These are phyloP conservation scores for Periplaneta americana DNA, from an alignment of 1,140 invertebrate genomes.

Conservation along the genomic window DNA sequence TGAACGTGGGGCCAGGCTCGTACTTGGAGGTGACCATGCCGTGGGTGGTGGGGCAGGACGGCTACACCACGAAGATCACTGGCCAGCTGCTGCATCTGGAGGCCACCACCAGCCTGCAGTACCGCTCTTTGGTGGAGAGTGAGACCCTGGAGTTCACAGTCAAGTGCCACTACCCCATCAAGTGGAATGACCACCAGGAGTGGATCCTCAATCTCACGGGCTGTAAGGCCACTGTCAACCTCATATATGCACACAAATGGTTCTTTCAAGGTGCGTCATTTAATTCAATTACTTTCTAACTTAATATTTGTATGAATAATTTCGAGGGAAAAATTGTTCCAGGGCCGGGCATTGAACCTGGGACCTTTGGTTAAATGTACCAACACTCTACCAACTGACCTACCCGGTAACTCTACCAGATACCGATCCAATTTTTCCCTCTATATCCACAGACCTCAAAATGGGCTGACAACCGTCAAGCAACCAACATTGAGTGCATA, in stretches of 20 bases:
- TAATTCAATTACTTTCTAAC: too few relatives aligned
- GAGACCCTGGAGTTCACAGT: slow-evolving; percentile 92
- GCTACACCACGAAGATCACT: slow-evolving; percentile 85
- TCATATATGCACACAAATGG: slow-evolving; percentile 91
- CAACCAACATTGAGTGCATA: too few relatives aligned
- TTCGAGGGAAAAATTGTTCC: too few relatives aligned
- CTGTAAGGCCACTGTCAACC: slow-evolving; percentile 86
- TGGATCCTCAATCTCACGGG: slow-evolving; percentile 87
- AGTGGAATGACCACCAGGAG: slow-evolving; percentile 93
- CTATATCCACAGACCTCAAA: too few relatives aligned
- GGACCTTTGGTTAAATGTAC: too few relatives aligned
- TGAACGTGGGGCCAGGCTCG: slow-evolving; percentile 88
- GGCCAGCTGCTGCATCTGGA: slow-evolving; percentile 91
- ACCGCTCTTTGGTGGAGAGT: slow-evolving; percentile 84
- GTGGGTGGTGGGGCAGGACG: slow-evolving; percentile 80
- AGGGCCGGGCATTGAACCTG: too few relatives aligned
- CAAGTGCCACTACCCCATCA: slow-evolving; percentile 78
- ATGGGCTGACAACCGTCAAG: too few relatives aligned
- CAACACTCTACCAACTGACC: too few relatives aligned
- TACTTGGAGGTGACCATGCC: slow-evolving; percentile 95
- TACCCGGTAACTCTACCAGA: too few relatives aligned
- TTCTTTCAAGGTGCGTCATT: slow-evolving; percentile 77
- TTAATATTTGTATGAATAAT: too few relatives aligned
- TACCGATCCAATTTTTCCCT: too few relatives aligned
- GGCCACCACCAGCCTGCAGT: slow-evolving; percentile 88